Base-by-base conservation (phyloP, 2,888 invertebrate species). In the Melipona bicolor region DNA sequence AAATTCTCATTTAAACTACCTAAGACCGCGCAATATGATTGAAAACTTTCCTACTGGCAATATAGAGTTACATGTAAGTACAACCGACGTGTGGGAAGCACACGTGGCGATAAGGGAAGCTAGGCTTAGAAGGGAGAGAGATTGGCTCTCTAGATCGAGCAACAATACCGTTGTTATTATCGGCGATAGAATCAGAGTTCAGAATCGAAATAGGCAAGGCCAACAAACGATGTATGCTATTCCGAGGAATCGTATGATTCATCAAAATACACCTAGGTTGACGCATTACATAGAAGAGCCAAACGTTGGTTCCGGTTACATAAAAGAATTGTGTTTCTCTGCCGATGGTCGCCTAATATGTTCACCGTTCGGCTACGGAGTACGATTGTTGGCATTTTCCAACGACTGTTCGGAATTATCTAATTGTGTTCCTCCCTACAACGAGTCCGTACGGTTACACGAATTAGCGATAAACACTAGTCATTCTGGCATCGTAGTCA, bases 321-420 rank as follows among this genome's bases (percentile, higher is more conserved):
- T 99, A 78, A 99, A 99, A 94, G 99, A 99, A 93, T 95, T 98
- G 68, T 98, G 98, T 91, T 99, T 98, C 94, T 98, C 98, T 1
- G 95, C 97, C 2, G 98, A 99, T 93, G 99, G 99, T 0, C 96
- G 98, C 72, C 95, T 99, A 17, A 97, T 99, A 50, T 98, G 98
- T 92, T 99, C 98, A 0, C 99, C 99, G 0, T 98, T 97, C 94
- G 97, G 97, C 0, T 97, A 96, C 91, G 98, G 99, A 52, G 96
- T 98, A 83, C 95, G 99, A n/a, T 95, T 99, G 5, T 95, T 99
- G 43, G 97, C 97, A 0, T 97, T 98, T 90, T 96, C 97, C 90
- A 95, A 96, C 15, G 95, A 96, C 71, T 98, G 98, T 93, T 96
- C 97, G 73, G 98, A 98, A 93, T 95, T 98, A 79, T 96, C 97